These are phyloP conservation scores for Macheiramphus alcinus DNA, from an alignment of 2,113 vertebrate species.

Conservation along the genomic window DNA sequence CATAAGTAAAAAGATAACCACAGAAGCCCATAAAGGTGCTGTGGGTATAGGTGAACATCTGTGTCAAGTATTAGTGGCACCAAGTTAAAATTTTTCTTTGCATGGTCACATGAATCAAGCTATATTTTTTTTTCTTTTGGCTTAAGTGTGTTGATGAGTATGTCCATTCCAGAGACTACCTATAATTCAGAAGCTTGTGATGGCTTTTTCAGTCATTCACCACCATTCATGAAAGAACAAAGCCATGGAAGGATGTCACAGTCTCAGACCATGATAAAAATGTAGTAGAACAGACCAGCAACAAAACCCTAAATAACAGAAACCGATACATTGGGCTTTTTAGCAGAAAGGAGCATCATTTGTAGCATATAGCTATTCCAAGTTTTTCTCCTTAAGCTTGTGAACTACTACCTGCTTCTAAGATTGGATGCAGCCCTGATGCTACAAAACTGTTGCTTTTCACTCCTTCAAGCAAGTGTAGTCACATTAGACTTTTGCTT, in stretches of 20 bases:
- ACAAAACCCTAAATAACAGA: not conserved
- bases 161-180: not conserved
- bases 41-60: not conserved
- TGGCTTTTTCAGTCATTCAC: not conserved
- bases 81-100: not conserved
- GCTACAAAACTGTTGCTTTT: not conserved
- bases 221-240: not conserved
- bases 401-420: not conserved
- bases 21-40: not conserved
- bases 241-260: not conserved
- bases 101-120: not conserved
- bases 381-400: not conserved
- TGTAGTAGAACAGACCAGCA: not conserved
- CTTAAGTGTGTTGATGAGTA: not conserved
- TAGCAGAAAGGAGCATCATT: not conserved
- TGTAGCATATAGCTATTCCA: not conserved
- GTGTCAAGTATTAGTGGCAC: not conserved
- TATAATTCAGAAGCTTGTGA: not conserved
- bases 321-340: not conserved
- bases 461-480: accelerated
- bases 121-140: not conserved
- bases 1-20: not conserved
- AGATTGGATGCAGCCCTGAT: not conserved
- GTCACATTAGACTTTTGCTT: not conserved
- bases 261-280: not conserved